Conservation (phyloP, 1,140 invertebrate genomes). For the Dreissena rostriformis region DNA sequence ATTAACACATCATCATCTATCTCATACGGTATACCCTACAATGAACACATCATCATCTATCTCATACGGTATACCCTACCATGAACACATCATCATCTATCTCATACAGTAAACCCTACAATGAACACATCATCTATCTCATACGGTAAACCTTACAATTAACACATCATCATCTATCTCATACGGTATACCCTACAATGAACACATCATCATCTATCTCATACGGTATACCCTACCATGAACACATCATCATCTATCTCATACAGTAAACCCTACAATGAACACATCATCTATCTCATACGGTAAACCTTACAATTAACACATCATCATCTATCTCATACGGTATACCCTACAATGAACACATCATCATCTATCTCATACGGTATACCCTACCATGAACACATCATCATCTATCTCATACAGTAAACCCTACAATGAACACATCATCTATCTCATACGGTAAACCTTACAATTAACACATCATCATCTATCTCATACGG, state of each 20-base stretch:
- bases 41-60: not conserved
- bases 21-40: not conserved
- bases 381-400: not conserved
- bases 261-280: not conserved
- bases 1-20: not conserved
- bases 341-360: not conserved
- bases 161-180: constrained; percentile 1
- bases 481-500: not conserved
- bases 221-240: not conserved
- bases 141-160: not conserved
- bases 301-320: not conserved
- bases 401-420: constrained; percentile 1
- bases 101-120: not conserved
- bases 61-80: constrained; percentile 2
- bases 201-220: constrained; percentile 2
- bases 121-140: not conserved
- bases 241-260: not conserved
- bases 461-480: not conserved
- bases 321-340: not conserved
- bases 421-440: not conserved
- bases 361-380: constrained; percentile 6
- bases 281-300: constrained; percentile 3
- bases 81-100: not conserved
- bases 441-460: not conserved
- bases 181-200: not conserved